Conservation (phyloP, 53 echinoderm and acorn worm genomes). For the Crossaster papposus region DNA sequence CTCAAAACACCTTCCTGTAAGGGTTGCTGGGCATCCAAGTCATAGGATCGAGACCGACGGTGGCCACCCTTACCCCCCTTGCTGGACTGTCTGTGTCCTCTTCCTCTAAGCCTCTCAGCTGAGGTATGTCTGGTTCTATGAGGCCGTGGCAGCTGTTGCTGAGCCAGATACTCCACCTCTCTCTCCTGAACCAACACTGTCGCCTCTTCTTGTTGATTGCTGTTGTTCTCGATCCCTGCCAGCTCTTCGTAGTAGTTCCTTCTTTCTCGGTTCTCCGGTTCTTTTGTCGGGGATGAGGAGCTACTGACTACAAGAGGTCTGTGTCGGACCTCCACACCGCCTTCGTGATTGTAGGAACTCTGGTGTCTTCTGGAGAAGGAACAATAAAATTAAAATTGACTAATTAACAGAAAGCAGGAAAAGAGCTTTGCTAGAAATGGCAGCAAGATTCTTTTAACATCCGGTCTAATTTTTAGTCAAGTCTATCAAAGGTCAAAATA, state of each 20-base stretch:
- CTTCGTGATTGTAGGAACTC: constrained; percentile 41
- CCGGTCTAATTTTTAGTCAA: too few relatives aligned
- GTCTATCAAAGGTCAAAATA: too few relatives aligned
- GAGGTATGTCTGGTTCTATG: constrained; percentile 47
- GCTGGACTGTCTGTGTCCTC: constrained; percentile 62
- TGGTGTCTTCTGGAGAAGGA: constrained; percentile 46
- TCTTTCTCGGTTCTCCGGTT: constrained; percentile 80
- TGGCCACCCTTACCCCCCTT: constrained; percentile 58
- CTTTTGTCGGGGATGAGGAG: constrained; percentile 38
- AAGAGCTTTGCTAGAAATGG: neutral
- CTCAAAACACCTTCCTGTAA: constrained; percentile 44
- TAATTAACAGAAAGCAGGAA: neutral
- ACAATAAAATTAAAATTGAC: neutral
- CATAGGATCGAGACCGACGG: constrained; percentile 62
- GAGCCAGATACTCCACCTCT: constrained; percentile 43
- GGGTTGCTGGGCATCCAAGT: constrained; percentile 35
- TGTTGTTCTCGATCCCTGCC: constrained; percentile 90
- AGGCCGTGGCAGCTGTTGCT: constrained; percentile 25
- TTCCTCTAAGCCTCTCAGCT: constrained; percentile 48
- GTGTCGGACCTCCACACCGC: constrained; percentile 27
- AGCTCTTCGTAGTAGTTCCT: constrained; percentile 89
- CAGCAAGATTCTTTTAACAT: too few relatives aligned
- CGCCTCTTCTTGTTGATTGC: constrained; percentile 60
- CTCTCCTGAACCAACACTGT: constrained; percentile 39
- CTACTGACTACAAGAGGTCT: constrained; percentile 18